phyloP scores from a whole-genome alignment of 2,888 invertebrate species.

The Chrysopilus asiliformis region DNA sequence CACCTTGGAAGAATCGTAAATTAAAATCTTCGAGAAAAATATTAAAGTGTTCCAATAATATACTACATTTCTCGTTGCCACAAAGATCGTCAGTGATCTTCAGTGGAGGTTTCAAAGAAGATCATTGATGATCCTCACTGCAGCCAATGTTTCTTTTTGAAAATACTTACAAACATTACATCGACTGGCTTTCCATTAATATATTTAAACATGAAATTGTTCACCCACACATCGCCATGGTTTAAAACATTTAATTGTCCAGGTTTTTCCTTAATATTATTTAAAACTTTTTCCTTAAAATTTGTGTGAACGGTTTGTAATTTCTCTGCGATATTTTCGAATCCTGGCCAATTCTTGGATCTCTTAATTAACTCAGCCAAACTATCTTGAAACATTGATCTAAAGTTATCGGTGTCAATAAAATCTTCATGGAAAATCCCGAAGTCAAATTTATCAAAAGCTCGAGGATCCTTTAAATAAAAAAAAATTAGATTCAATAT shows the following conservation, averaged over 20 bases:
- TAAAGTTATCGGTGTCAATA: too few relatives aligned
- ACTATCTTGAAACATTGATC: constrained; percentile 4
- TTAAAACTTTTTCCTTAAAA: constrained; percentile 13
- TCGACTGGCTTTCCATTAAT: constrained; percentile 28
- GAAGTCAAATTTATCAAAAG: not conserved
- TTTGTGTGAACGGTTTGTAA: constrained; percentile 28
- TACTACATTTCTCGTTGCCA: too few relatives aligned
- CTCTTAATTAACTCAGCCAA: constrained; percentile 29
- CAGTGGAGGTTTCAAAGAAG: too few relatives aligned
- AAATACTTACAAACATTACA: constrained; percentile 34
- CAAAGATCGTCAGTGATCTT: too few relatives aligned
- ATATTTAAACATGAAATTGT: constrained; percentile 40
- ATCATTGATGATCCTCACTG: too few relatives aligned
- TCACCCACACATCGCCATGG: constrained; percentile 41
- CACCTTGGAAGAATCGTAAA: too few relatives aligned
- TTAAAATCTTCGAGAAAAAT: too few relatives aligned
- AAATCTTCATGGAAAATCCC: too few relatives aligned
- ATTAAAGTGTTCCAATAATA: too few relatives aligned
- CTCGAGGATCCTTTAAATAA: not conserved
- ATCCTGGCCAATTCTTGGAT: constrained; percentile 35
- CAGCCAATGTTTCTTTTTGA: too few relatives aligned
- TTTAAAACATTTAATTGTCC: constrained; percentile 32
- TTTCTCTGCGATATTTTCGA: constrained; percentile 33
- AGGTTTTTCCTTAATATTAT: not conserved
- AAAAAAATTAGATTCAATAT: too few relatives aligned